phyloP scores from a whole-genome alignment of 2,888 invertebrate genomes.

The Latheticus oryzae region DNA sequence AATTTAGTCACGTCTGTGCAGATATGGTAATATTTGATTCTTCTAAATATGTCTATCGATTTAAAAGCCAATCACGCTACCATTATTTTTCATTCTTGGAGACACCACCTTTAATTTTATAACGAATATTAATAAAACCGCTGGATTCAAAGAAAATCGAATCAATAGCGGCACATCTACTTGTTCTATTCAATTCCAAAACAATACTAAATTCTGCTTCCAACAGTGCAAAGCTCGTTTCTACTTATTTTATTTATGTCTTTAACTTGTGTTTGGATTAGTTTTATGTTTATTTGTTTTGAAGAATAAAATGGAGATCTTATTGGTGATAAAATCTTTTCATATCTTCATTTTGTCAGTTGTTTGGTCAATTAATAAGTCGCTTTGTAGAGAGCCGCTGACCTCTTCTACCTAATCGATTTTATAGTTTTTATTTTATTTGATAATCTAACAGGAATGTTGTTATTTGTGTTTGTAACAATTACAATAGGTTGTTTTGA shows the following conservation, averaged over 20 bases:
- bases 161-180: too few species aligned
- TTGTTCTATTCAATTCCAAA: too few species aligned
- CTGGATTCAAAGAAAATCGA: too few species aligned
- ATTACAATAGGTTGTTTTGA: too few species aligned
- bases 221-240: constrained; percentile 7
- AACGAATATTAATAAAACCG: too few species aligned
- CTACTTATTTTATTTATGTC: constrained; percentile 17
- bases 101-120: too few species aligned
- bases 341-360: constrained; percentile 11
- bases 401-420: too few species aligned
- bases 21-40: constrained; percentile 23
- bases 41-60: constrained; percentile 15
- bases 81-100: constrained; percentile 18
- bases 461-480: too few species aligned
- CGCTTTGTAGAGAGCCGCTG: constrained; percentile 3
- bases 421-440: too few species aligned
- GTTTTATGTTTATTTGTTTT: constrained; percentile 12
- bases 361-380: constrained; percentile 11
- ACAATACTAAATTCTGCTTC: too few species aligned
- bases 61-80: constrained; percentile 4
- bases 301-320: constrained; percentile 9
- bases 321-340: constrained; percentile 19
- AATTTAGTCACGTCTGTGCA: constrained; percentile 14
- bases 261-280: constrained; percentile 5
- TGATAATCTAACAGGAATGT: too few species aligned